phyloP scores from a whole-genome alignment of 2,113 vertebrate species.

The Mesembrinibis cayennensis region DNA sequence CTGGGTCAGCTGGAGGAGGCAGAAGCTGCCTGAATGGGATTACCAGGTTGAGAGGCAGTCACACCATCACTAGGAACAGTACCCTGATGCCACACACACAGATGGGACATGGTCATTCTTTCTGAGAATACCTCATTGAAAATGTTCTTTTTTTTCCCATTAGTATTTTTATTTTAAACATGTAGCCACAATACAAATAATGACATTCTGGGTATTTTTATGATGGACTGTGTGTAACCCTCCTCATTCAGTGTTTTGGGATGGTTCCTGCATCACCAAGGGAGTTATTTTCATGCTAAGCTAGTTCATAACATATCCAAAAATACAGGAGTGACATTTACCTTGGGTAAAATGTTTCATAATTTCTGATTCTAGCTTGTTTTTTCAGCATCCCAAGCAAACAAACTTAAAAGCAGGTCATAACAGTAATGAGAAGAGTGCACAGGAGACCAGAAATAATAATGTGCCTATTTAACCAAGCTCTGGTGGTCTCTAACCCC shows the following conservation, averaged over 20 bases:
- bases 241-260: not conserved
- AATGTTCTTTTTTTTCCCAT: not conserved
- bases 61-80: not conserved
- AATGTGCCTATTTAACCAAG: not conserved
- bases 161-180: not conserved
- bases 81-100: not conserved
- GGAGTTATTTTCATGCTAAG: not conserved
- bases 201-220: not conserved
- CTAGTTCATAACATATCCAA: not conserved
- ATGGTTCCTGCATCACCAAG: not conserved
- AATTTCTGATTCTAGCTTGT: not conserved
- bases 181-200: not conserved
- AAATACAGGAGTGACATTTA: not conserved
- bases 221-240: not conserved
- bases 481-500: not conserved
- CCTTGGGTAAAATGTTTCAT: not conserved
- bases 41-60: not conserved
- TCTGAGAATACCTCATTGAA: not conserved
- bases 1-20: not conserved
- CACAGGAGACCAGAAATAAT: not conserved
- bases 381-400: not conserved
- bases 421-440: not conserved
- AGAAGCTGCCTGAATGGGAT: not conserved
- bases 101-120: not conserved
- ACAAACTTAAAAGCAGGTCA: not conserved